Evolutionary conservation across 1,140 invertebrate species (phyloP), one percentile per base, ranked within the genome.

Genomic region (Akabosia matsudoensis): DNA sequence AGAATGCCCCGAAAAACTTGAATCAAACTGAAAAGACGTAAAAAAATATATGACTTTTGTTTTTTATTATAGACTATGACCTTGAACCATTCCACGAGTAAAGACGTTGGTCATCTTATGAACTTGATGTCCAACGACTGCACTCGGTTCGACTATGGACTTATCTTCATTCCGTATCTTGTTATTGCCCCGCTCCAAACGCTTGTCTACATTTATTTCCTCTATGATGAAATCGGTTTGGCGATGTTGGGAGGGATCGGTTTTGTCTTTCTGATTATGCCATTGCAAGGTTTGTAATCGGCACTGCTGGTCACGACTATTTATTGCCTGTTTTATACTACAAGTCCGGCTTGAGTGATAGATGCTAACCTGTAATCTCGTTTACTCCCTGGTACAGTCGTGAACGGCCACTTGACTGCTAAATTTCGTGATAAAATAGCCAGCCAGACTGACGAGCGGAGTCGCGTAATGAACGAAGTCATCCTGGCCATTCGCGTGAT

Each of bases 401-500:
- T 87, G 82, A 86, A 94, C 82, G 92, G 92, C 24, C 90, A 90
- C 81, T 87, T 89, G 70, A 91, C 91, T 0, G 89, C 91, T 0
- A 87, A 86, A 73, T 87, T 91, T 30, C 88, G 92, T 77, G 82
- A 89, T 70, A 85, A 87, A 79, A 92, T 90, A n/a, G 91, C 92
- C 0, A 78, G 87, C 1, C 87, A 89, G 78, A 96, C 94, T 0
- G 95, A 97, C 83, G 90, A 94, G 81, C 87, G 95, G 77, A 90
- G 96, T 0, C 87, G 90, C 70, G 83, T 95, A 67, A 95, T 96
- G 92, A 94, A 92, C 82, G 94, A 97, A 86, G 92, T 97, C 24
- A 90, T 97, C 26, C 88, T 89, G 61, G 94, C 93, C 0, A 74
- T 74, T 16, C 37, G 72, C 4, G 91, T 95, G 30, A 88, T 90